Percentiles rank a stretch among this genome's conserved stretches.
Conservation (phyloP, 2,113 vertebrate genomes). For the Bostrychus sinensis region DNA sequence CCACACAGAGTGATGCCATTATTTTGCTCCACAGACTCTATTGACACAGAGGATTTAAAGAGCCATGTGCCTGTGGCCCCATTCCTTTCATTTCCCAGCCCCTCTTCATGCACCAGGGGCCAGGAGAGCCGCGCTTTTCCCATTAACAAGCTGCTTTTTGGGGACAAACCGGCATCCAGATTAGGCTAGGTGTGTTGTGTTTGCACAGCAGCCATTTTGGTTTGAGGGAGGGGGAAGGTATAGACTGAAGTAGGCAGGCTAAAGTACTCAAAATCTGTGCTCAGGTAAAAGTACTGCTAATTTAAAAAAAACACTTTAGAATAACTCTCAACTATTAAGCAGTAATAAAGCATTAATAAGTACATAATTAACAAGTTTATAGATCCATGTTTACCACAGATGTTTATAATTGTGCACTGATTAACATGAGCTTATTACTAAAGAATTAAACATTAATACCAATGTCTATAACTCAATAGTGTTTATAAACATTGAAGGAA, state of each 20-base stretch:
- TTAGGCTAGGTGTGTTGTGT: constrained; percentile 49
- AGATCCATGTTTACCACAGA: no score
- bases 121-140: constrained; percentile 41
- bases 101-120: constrained; percentile 63
- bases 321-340: no score
- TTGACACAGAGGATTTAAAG: constrained; percentile 83
- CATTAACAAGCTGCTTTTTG: constrained; percentile 48
- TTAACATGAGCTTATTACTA: no score
- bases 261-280: no score
- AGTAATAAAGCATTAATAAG: no score
- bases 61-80: constrained; percentile 78
- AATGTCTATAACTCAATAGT: no score
- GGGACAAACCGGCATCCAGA: constrained; percentile 35
- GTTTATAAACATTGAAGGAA: no score
- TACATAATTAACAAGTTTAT: no score
- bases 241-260: neutral
- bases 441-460: no score
- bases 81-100: constrained; percentile 81
- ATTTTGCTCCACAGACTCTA: constrained; percentile 87
- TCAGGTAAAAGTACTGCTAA: no score
- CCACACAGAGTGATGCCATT: constrained; percentile 86
- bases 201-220: constrained; percentile 58
- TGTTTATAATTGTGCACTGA: no score
- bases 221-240: constrained; percentile 18
- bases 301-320: no score